A percentile compares a stretch with the other conserved stretches of the same genome.
phyloP scores from a whole-genome alignment of 2,113 vertebrate genomes.

The Podarcis muralis region DNA sequence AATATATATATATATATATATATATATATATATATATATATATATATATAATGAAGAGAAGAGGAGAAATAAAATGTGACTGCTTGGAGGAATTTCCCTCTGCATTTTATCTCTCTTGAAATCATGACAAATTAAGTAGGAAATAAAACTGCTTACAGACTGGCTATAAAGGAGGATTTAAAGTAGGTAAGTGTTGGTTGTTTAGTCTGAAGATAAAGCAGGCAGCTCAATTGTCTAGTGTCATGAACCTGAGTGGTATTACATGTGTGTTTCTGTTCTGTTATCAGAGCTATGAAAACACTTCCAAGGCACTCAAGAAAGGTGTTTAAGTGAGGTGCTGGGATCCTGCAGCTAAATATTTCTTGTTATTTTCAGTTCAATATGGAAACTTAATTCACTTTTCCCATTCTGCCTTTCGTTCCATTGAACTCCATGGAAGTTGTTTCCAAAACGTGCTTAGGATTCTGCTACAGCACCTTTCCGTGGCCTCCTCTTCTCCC shows the following conservation, averaged over 20 bases:
- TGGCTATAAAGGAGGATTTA: neutral
- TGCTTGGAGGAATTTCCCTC: neutral
- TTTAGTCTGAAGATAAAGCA: slow-evolving; percentile 5
- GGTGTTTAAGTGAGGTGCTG: neutral
- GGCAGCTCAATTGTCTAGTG: neutral
- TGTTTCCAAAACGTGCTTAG: neutral
- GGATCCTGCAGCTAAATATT: neutral
- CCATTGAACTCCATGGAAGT: too few species aligned
- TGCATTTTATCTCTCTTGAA: neutral
- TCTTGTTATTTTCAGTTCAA: neutral
- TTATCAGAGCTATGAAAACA: neutral
- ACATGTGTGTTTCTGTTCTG: neutral
- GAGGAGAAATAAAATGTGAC: neutral
- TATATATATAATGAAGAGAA: neutral
- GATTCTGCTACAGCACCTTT: too few species aligned
- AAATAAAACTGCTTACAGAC: neutral
- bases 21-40: too few species aligned
- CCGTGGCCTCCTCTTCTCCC: neutral
- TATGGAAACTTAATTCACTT: neutral
- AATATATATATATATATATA: neutral
- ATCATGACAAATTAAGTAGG: neutral
- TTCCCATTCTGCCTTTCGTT: neutral
- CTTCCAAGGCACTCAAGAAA: neutral
- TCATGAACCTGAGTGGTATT: neutral
- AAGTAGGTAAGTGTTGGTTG: neutral